phyloP scores from a whole-genome alignment of 2,888 invertebrate species.

The Synanthedon vespiformis region DNA sequence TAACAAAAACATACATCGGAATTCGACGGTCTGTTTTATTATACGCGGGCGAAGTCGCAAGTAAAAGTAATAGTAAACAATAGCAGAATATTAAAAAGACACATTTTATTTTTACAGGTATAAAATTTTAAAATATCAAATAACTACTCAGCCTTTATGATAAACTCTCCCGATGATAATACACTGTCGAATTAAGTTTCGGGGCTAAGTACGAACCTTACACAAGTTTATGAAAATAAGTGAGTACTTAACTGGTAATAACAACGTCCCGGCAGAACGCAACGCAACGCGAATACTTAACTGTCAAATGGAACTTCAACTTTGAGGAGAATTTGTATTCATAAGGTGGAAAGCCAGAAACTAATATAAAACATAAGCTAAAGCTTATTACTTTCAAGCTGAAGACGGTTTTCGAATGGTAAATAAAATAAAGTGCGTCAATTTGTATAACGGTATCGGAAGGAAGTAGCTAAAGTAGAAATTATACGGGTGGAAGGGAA shows the following conservation, averaged over 20 bases:
- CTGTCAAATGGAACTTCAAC: constrained; percentile 19
- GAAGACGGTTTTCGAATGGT: background rate
- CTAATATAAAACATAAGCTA: background rate
- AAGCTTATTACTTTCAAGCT: background rate
- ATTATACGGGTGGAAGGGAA: too few relatives aligned
- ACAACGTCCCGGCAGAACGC: constrained; percentile 9
- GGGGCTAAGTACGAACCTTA: background rate
- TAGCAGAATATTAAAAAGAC: too few relatives aligned
- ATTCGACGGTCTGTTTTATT: too few relatives aligned
- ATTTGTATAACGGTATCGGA: background rate
- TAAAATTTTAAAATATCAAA: background rate
- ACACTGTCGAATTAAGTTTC: background rate
- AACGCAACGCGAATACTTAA: constrained; percentile 13
- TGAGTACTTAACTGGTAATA: constrained; percentile 16
- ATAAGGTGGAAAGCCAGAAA: constrained; percentile 21
- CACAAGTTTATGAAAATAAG: constrained; percentile 16
- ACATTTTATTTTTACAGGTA: too few relatives aligned
- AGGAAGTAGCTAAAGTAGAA: background rate
- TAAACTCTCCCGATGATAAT: background rate
- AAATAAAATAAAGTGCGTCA: background rate
- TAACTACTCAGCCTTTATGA: background rate
- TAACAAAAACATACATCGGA: too few relatives aligned
- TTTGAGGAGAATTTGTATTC: constrained; percentile 20
- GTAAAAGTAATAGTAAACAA: too few relatives aligned
- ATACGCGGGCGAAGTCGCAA: too few relatives aligned